Base-by-base conservation (phyloP, 1,140 invertebrate genomes). In the Saccostrea glomerata region DNA sequence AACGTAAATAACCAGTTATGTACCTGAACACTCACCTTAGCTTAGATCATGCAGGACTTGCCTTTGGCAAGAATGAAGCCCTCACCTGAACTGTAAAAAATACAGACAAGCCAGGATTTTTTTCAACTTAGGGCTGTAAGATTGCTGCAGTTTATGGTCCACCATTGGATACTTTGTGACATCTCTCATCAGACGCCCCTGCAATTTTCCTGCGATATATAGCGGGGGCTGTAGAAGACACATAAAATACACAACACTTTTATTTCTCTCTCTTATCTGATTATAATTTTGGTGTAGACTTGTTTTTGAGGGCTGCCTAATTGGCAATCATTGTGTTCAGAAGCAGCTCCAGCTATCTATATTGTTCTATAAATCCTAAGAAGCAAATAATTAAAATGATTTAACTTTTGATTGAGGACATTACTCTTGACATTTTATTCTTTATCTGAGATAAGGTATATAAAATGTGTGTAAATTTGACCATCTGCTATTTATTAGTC, bases 221-320 rank as follows among this genome's bases (percentile, higher is more conserved):
- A 36, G 70, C 36, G 70, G 70, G 70, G 25, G 70, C 30, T 13
- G 70, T 25, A 77, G 30, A 30, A 77, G 70, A 15, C 70, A 13
- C 70, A 77, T 77, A 77, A 77, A 30, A 77, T 30, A 77, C 15
- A 77, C n/a, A 73, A 30, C 70, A 77, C 25, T 77, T 77, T 77
- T 77, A 77, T 77, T 77, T 36, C 70, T 36, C 70, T 23, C 25
- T 36, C 70, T 77, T 77, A 77, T 77, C 70, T 77, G 70, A 30
- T 77, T 77, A n/a, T n/a, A 25, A 77, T 77, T 77, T 77, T 77
- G 70, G 70, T 77, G 11, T 77, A 77, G 70, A 23, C 70, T 63
- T 17, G 12, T 47, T 77, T 77, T 77, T 77, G 70, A 77, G 36
- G 25, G 70, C 70, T 77, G 70, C 70, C 70, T 77, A 77, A 77